A percentile compares a stretch with the other conserved stretches of the same genome.
These are phyloP conservation scores for Drosophila hamatofila DNA, from an alignment of 2,888 invertebrate genomes.

Conservation along the genomic window DNA sequence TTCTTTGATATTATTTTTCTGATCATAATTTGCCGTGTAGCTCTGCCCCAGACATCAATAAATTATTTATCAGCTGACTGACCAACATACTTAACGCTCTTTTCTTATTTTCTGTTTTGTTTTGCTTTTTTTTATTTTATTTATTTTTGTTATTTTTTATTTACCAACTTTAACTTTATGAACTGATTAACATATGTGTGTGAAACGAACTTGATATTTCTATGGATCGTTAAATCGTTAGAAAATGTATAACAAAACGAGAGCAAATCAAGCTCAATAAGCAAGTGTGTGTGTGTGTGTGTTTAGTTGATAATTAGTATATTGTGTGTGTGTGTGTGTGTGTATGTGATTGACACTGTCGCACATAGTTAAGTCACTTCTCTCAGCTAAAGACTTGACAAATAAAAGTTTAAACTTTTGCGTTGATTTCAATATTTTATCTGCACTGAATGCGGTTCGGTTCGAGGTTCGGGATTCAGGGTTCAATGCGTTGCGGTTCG, in stretches of 20 bases:
- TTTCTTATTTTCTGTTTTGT: slow-evolving; percentile 4
- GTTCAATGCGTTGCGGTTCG: neutral
- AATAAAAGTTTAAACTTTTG: slow-evolving; percentile 49
- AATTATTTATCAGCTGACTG: slow-evolving; percentile 38
- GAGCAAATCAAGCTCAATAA: slow-evolving; percentile 34
- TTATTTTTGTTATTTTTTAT: slow-evolving; percentile 12
- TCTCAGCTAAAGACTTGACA: slow-evolving; percentile 28
- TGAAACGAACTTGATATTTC: slow-evolving; percentile 77
- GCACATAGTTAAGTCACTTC: slow-evolving; percentile 2
- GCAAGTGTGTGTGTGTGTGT: slow-evolving; percentile 10
- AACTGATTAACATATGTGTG: slow-evolving; percentile 71
- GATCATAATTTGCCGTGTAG: slow-evolving; percentile 2
- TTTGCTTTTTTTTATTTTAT: neutral
- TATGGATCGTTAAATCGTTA: slow-evolving; percentile 54
- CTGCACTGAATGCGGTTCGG: slow-evolving; percentile 12
- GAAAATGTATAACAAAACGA: slow-evolving; percentile 40
- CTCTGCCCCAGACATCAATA: slow-evolving; percentile 17
- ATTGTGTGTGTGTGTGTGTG: neutral
- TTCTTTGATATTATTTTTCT: neutral
- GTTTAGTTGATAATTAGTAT: slow-evolving; percentile 64
- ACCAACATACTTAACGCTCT: slow-evolving; percentile 26
- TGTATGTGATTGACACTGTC: slow-evolving; percentile 18
- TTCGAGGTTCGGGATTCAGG: neutral
- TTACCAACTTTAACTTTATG: slow-evolving; percentile 59
- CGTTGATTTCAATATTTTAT: slow-evolving; percentile 5